Evolutionary conservation across 2,888 invertebrate genomes (phyloP).

Genomic region (Mesorhabditis belari): DNA sequence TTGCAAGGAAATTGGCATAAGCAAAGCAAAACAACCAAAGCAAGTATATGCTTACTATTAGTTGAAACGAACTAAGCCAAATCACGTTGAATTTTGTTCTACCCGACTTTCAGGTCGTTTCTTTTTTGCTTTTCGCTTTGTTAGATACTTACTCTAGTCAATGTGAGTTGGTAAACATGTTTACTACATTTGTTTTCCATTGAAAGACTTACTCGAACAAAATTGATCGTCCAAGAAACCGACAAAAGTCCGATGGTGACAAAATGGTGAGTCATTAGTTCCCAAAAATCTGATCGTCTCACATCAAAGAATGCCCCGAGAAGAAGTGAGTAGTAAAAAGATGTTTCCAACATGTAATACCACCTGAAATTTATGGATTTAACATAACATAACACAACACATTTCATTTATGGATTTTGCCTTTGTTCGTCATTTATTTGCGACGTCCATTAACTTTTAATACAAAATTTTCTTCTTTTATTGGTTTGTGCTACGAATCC

Average conservation of each 20-base stretch:
- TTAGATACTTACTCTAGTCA: not conserved
- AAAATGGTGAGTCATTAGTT: conserved; percentile 57
- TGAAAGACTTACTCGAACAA: conserved; percentile 18
- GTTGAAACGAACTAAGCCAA: no score
- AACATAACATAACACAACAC: no score
- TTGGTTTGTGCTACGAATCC: not conserved
- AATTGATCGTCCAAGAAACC: conserved; percentile 54
- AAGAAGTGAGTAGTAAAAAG: conserved; percentile 57
- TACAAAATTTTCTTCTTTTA: not conserved
- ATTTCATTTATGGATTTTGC: no score
- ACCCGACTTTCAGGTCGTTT: no score
- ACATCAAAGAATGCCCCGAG: conserved; percentile 52
- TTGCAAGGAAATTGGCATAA: no score
- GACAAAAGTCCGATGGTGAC: conserved; percentile 56
- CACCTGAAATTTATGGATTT: no score
- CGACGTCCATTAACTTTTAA: not conserved
- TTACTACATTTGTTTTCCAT: not conserved
- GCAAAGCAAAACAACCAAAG: no score
- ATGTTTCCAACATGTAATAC: conserved; percentile 58
- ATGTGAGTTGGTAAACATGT: not conserved
- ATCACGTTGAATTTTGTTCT: no score
- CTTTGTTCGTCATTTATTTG: no score
- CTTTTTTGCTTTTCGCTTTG: no score
- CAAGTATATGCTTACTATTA: no score
- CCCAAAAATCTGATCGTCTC: conserved; percentile 57